Percentiles rank a stretch among this genome's conserved stretches.
Conservation (phyloP, 2,888 invertebrate genomes). For the Drosophila leonis region DNA sequence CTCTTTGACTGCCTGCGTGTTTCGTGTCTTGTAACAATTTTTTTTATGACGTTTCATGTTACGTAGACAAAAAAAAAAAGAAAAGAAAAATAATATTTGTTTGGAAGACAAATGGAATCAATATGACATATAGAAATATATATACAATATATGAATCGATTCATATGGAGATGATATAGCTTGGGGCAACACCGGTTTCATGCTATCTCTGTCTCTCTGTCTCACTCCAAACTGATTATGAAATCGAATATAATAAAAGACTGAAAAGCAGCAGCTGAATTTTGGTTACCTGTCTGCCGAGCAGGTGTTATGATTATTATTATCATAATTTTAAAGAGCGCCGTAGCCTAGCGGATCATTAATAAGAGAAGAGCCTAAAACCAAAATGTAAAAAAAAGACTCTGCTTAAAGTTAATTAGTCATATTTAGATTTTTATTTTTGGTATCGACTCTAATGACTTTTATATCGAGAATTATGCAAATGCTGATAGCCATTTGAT, state of each 20-base stretch:
- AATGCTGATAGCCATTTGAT: constrained; percentile 77
- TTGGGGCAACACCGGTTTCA: constrained; percentile 39
- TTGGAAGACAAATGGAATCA: constrained; percentile 18
- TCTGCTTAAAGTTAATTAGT: constrained; percentile 77
- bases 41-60: constrained; percentile 75
- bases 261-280: constrained; percentile 9
- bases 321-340: constrained; percentile 42
- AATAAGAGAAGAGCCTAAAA: constrained; percentile 18
- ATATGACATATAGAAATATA: constrained; percentile 57
- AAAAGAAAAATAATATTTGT: background rate
- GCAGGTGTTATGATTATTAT: constrained; percentile 62
- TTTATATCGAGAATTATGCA: constrained; percentile 74
- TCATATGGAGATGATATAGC: constrained; percentile 54
- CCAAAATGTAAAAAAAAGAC: constrained; percentile 13
- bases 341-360: constrained; percentile 46
- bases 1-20: constrained; percentile 34
- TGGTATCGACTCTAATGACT: constrained; percentile 65
- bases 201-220: constrained; percentile 1
- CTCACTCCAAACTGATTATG: constrained; percentile 60
- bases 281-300: constrained; percentile 10
- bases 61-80: constrained; percentile 35
- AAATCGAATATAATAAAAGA: constrained; percentile 41
- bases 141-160: constrained; percentile 25
- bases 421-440: constrained; percentile 51
- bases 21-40: constrained; percentile 62